Evolutionary conservation across 2,113 vertebrate genomes (phyloP).

Genomic region (Zapus hudsonius): DNA sequence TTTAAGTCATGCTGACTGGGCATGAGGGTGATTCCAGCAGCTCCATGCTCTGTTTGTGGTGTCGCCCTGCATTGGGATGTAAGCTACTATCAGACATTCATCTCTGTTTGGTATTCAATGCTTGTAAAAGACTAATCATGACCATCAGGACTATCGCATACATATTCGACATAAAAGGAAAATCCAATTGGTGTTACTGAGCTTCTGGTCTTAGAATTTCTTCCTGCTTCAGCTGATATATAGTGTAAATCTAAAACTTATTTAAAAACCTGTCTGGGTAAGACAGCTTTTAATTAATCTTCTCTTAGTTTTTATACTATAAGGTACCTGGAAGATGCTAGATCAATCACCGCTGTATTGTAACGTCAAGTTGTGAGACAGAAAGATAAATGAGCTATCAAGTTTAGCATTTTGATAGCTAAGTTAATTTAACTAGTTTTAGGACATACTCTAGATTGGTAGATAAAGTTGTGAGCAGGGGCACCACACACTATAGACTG

Average conservation of each 20-base stretch:
- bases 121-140: slow-evolving; percentile 63
- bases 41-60: not conserved
- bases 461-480: slow-evolving; percentile 83
- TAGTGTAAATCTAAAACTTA: slow-evolving; percentile 92
- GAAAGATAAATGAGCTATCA: slow-evolving; percentile 92
- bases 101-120: slow-evolving; percentile 51
- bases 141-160: slow-evolving; percentile 68
- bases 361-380: slow-evolving; percentile 88
- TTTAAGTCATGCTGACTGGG: not conserved
- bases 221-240: slow-evolving; percentile 90
- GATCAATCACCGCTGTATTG: slow-evolving; percentile 90
- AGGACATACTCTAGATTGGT: slow-evolving; percentile 87
- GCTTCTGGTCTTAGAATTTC: slow-evolving; percentile 79
- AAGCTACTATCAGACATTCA: slow-evolving; percentile 4
- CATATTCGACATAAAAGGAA: slow-evolving; percentile 71
- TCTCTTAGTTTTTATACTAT: slow-evolving; percentile 91
- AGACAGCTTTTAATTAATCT: slow-evolving; percentile 92
- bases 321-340: slow-evolving; percentile 90
- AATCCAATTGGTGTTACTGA: slow-evolving; percentile 81
- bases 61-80: not conserved
- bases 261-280: slow-evolving; percentile 91
- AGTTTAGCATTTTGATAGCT: slow-evolving; percentile 91
- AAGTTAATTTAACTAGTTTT: slow-evolving; percentile 90
- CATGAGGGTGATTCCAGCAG: not conserved
- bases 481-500: slow-evolving; percentile 70